Evolutionary conservation across 2,888 invertebrate genomes (phyloP).

Genomic region (Stenchaetothrips biformis): DNA sequence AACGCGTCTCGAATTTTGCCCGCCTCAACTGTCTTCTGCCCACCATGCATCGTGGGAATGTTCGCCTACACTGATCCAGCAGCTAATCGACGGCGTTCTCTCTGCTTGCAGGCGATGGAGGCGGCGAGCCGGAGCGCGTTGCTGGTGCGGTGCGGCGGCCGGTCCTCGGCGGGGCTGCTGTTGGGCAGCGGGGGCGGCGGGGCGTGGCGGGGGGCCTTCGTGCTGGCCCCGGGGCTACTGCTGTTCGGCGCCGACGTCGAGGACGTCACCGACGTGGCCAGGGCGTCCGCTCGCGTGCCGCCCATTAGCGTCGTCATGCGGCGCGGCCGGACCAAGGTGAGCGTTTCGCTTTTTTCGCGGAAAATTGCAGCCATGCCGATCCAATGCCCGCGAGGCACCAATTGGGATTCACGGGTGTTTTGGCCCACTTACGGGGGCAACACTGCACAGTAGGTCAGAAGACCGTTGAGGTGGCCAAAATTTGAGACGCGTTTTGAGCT

Average conservation of each 20-base stretch:
- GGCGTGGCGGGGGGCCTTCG: not conserved
- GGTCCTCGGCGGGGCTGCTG: not conserved
- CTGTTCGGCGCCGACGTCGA: not conserved
- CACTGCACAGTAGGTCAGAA: too few species aligned
- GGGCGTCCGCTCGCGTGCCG: not conserved
- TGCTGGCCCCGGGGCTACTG: not conserved
- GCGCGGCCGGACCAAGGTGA: not conserved
- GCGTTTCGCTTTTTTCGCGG: not conserved
- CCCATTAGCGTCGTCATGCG: not conserved
- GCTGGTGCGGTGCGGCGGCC: conserved; percentile 3
- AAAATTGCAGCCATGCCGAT: too few species aligned
- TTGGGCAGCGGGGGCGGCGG: not conserved
- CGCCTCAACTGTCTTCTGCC: too few species aligned
- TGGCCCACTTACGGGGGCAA: too few species aligned
- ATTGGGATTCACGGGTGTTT: too few species aligned
- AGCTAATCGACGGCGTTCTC: too few species aligned
- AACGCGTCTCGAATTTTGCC: too few species aligned
- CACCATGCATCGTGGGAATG: too few species aligned
- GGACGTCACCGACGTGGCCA: not conserved
- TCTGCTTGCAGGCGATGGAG: not conserved
- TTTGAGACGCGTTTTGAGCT: too few species aligned
- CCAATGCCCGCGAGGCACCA: too few species aligned
- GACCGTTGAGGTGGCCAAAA: too few species aligned
- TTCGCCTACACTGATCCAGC: too few species aligned
- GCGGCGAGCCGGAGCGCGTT: not conserved